Conservation (phyloP, 2,888 invertebrate genomes). For the Dioctria rufipes region DNA sequence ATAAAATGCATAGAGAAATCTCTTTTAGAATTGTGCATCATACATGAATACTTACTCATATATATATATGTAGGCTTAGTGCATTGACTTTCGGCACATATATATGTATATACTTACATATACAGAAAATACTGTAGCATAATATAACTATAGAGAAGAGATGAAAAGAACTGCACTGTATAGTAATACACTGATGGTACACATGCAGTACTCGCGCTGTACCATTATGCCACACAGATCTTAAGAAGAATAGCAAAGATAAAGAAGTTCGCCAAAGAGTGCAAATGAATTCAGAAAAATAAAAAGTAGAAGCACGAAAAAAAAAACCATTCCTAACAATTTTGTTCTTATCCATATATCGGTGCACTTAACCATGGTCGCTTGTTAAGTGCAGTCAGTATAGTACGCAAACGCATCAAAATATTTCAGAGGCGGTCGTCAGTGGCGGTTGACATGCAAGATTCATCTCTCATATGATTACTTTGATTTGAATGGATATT, state of each 20-base stretch:
- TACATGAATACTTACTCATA: neutral
- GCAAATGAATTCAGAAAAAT: conserved; percentile 25
- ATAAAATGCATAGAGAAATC: neutral
- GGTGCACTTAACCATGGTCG: conserved; percentile 6
- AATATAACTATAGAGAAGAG: no score
- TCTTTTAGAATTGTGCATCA: no score
- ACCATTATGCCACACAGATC: neutral
- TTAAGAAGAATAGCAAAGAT: conserved; percentile 27
- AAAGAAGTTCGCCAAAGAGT: conserved; percentile 9
- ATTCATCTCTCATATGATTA: neutral
- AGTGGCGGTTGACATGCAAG: no score
- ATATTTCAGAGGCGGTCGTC: neutral
- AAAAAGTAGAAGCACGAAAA: no score
- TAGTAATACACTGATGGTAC: neutral
- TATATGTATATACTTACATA: neutral
- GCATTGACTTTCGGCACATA: conserved; percentile 29
- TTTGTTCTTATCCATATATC: conserved; percentile 5
- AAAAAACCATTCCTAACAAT: neutral
- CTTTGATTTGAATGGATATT: neutral
- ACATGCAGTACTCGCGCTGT: neutral
- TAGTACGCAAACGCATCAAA: neutral
- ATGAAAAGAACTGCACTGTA: no score
- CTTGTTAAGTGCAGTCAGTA: neutral
- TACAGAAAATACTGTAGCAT: no score
- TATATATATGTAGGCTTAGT: neutral